phyloP scores from a whole-genome alignment of 2,113 vertebrate genomes.

The Thermophis baileyi region DNA sequence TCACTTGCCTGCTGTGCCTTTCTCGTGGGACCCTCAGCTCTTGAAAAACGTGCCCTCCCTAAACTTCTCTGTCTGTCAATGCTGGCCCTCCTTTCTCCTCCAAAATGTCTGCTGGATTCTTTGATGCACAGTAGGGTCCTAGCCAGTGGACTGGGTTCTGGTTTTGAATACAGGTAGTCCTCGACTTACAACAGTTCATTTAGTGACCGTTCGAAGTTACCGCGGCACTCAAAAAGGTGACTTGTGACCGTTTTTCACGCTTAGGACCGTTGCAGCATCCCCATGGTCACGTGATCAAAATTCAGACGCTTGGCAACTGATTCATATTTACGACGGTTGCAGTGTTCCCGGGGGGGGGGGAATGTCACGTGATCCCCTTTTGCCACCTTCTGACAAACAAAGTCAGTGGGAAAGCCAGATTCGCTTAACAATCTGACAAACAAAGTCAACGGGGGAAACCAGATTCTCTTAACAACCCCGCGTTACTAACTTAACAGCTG shows the following conservation, averaged over 20 bases:
- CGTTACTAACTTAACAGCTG: neutral
- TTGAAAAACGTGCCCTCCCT: constrained; percentile 32
- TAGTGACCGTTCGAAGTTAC: neutral
- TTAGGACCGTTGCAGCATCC: neutral
- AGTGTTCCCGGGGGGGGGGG: fast-evolving
- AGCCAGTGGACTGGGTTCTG: neutral
- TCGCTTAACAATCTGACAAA: neutral
- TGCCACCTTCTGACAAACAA: neutral
- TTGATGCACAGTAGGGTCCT: no score
- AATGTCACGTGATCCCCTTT: neutral
- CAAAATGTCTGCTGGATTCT: neutral
- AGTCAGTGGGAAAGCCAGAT: neutral
- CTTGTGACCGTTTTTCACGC: neutral
- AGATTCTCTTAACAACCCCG: neutral
- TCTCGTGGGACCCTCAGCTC: neutral
- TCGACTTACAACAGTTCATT: neutral
- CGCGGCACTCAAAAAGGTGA: neutral
- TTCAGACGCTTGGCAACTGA: neutral
- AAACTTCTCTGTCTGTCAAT: constrained; percentile 49
- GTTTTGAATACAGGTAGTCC: neutral
- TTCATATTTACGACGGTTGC: neutral
- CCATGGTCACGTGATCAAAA: neutral
- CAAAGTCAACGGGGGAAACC: neutral
- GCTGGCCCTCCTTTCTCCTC: constrained; percentile 46
- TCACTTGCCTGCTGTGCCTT: constrained; percentile 38